Evolutionary conservation across 2,113 vertebrate genomes (phyloP).

Genomic region (Coptodon bakossiorum): DNA sequence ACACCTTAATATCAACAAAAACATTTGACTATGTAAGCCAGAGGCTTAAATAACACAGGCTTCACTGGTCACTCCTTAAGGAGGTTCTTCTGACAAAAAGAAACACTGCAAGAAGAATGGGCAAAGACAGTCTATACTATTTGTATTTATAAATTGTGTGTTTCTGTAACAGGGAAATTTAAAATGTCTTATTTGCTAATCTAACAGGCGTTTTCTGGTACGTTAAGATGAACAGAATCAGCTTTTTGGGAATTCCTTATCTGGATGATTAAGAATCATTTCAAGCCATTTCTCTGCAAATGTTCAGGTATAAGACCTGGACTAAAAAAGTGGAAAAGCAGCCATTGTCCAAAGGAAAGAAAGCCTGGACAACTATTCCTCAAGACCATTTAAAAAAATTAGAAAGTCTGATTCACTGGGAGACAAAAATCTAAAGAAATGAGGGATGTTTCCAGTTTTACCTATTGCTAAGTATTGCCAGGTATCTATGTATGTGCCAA

Average conservation of each 20-base stretch:
- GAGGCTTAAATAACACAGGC: not conserved
- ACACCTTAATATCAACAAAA: not conserved
- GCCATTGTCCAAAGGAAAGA: not conserved
- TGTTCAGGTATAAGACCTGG: not conserved
- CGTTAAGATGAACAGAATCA: not conserved
- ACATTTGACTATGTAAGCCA: not conserved
- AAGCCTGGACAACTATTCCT: not conserved
- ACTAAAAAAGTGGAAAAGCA: not conserved
- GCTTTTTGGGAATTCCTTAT: not conserved
- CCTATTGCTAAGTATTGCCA: not conserved
- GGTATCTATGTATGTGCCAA: not conserved
- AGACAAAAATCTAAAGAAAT: not conserved
- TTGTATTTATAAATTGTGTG: not conserved
- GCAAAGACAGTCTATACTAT: not conserved
- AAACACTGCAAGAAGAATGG: not conserved
- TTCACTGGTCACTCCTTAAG: not conserved
- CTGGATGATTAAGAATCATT: not conserved
- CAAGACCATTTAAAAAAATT: not conserved
- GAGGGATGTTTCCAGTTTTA: not conserved
- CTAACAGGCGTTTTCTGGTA: rapidly evolving
- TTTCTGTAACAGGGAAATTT: not conserved
- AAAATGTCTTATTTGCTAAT: not conserved
- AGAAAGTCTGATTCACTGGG: not conserved
- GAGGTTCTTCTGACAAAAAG: not conserved
- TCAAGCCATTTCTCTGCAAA: not conserved